Base-by-base conservation (phyloP, 2,797 vertebrate species). In the Mastacembelus armatus region DNA sequence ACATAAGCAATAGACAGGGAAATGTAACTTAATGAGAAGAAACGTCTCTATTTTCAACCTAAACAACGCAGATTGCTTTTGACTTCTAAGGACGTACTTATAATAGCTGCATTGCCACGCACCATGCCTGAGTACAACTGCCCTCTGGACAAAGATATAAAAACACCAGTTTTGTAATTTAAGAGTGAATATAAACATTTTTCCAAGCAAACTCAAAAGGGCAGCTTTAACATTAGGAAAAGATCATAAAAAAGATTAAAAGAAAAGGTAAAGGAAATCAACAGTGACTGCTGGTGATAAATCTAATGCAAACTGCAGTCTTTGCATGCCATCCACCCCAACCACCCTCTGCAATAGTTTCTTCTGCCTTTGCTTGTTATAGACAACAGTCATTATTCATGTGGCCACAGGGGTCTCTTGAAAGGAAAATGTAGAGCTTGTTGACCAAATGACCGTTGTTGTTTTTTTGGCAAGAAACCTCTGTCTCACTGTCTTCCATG, bases 391-490 rank as follows among this genome's bases (percentile, higher is more conserved):
- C 9, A 30, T 32, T 58, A 40, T 30, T 54, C 5, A 56, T 24
- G 35, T 5, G 40, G 2, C 29, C 16, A 14, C n/a, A 43, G 21
- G 16, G n/a, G 0, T 15, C 12, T 19, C 2, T 1, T 21, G 33
- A 32, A 15, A 36, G 9, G 4, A 16, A 60, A 29, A 33, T 33
- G 16, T 21, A 44, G 55, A 57, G 10, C 33, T 12, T 3, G 10
- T 57, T 45, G 8, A 16, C 21, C 62, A 16, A 66, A 72, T 48
- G 16, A 10, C 27, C 4, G 24, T 11, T 43, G 29, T 26, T 36
- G 35, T 51, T 72, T 60, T 57, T 8, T 2, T 15, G 19, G 9
- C 0, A 3, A 44, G 22, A 36, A 55, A 27, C 35, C 39, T 40
- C 4, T 4, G 19, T 12, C 24, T 39, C 15, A 30, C 11, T 45